Conservation (phyloP, 2,113 vertebrate genomes). For the Copsychus sechellarum region DNA sequence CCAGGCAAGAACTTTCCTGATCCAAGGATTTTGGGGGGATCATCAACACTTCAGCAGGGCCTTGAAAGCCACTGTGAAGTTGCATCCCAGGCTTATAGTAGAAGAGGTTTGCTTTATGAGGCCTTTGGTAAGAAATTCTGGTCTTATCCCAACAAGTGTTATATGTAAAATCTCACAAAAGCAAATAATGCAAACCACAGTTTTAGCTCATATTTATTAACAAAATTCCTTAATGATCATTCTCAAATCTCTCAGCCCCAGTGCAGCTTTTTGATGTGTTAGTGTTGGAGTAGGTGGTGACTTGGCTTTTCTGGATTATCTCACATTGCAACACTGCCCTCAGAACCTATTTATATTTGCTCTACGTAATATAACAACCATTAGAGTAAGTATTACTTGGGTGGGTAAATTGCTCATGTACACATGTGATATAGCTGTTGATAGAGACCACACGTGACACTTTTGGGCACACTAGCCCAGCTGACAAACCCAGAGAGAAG, state of each 20-base stretch:
- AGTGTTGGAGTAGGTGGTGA: background rate
- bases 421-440: background rate
- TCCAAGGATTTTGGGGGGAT: background rate
- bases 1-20: background rate
- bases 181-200: background rate
- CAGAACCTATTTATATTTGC: slow-evolving; percentile 56
- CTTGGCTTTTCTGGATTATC: slow-evolving; percentile 12
- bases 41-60: background rate
- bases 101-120: background rate
- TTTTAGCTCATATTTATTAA: background rate
- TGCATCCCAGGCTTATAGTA: background rate
- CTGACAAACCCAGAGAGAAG: background rate
- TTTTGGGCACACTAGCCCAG: background rate
- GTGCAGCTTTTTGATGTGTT: background rate
- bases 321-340: background rate
- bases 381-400: slow-evolving; percentile 10
- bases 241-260: background rate
- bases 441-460: slow-evolving; percentile 10
- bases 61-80: background rate
- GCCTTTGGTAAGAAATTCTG: background rate
- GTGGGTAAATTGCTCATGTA: slow-evolving; percentile 1
- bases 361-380: slow-evolving; percentile 21
- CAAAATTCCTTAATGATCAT: background rate
- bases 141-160: background rate
- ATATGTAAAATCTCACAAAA: background rate